Evolutionary conservation across 2,888 invertebrate genomes (phyloP), one percentile per base, ranked within the genome.

Genomic region (Plutella xylostella): DNA sequence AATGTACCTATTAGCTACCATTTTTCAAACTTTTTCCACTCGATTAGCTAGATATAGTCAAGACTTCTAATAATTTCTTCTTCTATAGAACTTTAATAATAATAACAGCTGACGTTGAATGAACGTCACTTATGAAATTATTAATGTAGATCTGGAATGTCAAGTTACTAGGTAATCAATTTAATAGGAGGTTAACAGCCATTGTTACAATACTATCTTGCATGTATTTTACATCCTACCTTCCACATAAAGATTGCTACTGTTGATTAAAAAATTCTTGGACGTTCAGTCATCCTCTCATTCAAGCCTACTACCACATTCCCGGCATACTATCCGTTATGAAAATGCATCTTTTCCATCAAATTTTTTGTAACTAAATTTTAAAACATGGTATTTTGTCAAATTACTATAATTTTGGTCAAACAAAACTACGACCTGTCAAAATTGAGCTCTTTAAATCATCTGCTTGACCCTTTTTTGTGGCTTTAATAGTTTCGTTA

Each of bases 341-440:
- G 60, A 64, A 69, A 34, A 62, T 62, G 55, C 56, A 55, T 56
- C 61, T 62, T 65, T 52, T 63, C 62, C 61, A 63, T 61, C 66
- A 64, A 57, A 60, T 48, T 43, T 60, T 70, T 72, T 72, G 68
- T 62, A 56, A 58, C 50, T 51, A 62, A 56, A 56, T 73, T 68
- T 75, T 79, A 73, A 79, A 79, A 76, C 72, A 80, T 74, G 72
- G 61, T 75, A 68, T 79, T 79, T 73, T 72, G 72, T 76, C 65
- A 79, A 80, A 82, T 83, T 73, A 82, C 82, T 80, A 79, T 83
- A 82, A 83, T 83, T 82, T 75, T 62, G 68, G 69, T 66, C 69
- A 72, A 72, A 77, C 73, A 73, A 75, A 80, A 80, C 78, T 79
- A 78, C 68, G 70, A 73, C 63, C 82, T 80, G 82, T 83, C 82